These are phyloP conservation scores for Silurus aristotelis DNA, from an alignment of 2,797 vertebrate species.

Conservation along the genomic window DNA sequence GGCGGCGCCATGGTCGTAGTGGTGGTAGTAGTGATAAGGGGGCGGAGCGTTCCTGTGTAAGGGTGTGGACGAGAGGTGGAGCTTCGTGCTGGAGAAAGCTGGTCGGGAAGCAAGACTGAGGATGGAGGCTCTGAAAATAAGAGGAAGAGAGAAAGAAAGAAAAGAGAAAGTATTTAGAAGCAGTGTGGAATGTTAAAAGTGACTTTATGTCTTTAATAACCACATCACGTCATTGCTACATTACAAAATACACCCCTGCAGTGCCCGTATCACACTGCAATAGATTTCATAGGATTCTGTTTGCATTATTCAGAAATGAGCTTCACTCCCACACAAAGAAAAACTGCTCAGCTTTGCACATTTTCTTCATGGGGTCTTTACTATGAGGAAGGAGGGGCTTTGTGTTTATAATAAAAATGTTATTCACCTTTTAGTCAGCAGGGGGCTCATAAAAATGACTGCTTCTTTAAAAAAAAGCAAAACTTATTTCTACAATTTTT, in stretches of 20 bases:
- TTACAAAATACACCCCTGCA: background rate
- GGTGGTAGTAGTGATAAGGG: slow-evolving; percentile 77
- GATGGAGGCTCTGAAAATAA: slow-evolving; percentile 50
- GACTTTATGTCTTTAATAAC: background rate
- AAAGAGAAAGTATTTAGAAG: background rate
- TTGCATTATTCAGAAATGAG: background rate
- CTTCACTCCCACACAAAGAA: background rate
- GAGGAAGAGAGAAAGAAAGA: slow-evolving; percentile 45
- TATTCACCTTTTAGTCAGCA: background rate
- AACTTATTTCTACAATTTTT: too few relatives aligned
- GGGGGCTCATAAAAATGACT: background rate
- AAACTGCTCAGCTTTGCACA: background rate
- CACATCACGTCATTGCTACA: background rate
- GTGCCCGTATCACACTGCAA: background rate
- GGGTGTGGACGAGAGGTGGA: slow-evolving; percentile 75
- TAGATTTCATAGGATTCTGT: background rate
- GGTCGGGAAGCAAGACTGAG: slow-evolving; percentile 54
- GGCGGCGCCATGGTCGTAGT: slow-evolving; percentile 65
- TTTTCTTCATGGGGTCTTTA: background rate
- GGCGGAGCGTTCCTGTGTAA: slow-evolving; percentile 73
- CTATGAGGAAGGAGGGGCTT: background rate
- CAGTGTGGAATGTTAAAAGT: background rate
- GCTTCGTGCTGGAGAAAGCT: slow-evolving; percentile 66
- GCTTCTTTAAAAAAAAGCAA: background rate
- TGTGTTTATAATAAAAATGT: background rate